phyloP scores from a whole-genome alignment of 1,140 invertebrate species.

The Hesperophylax magnus region DNA sequence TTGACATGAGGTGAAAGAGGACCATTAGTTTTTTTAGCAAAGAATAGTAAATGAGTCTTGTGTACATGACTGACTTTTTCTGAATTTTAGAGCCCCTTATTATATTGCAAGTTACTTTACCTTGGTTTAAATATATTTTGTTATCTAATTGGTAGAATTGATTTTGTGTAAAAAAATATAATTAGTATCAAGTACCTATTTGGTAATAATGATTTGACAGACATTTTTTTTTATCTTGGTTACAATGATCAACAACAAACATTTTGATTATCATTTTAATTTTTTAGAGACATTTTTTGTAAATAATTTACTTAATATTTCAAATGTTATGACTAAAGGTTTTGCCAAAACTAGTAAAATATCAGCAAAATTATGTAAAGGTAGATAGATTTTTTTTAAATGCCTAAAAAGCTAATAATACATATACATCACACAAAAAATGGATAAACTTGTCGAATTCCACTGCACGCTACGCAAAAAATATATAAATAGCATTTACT shows the following conservation, averaged over 20 bases:
- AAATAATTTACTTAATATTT: constrained; percentile 1
- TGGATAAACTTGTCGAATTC: too few relatives aligned
- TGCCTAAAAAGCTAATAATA: not conserved
- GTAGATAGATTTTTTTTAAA: constrained; percentile 4
- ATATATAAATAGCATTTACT: too few relatives aligned
- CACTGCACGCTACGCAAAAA: too few relatives aligned
- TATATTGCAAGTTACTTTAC: not conserved
- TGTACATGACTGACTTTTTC: too few relatives aligned
- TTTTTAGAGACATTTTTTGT: not conserved
- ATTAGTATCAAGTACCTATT: not conserved
- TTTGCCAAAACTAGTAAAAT: not conserved
- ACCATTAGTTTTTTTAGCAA: too few relatives aligned
- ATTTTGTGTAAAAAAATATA: not conserved
- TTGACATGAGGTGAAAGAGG: too few relatives aligned
- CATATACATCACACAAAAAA: not conserved
- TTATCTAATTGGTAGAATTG: not conserved
- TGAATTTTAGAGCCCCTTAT: not conserved
- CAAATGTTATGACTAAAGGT: constrained; percentile 21
- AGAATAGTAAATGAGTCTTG: too few relatives aligned
- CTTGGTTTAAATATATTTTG: too few relatives aligned
- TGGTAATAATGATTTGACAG: not conserved
- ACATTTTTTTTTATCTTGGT: not conserved
- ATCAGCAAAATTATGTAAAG: constrained; percentile 17
- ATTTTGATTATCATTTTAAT: not conserved
- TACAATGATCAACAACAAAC: constrained; percentile 8